These are phyloP conservation scores for Harpagoxenus sublaevis DNA, from an alignment of 2,888 invertebrate genomes.

Conservation along the genomic window DNA sequence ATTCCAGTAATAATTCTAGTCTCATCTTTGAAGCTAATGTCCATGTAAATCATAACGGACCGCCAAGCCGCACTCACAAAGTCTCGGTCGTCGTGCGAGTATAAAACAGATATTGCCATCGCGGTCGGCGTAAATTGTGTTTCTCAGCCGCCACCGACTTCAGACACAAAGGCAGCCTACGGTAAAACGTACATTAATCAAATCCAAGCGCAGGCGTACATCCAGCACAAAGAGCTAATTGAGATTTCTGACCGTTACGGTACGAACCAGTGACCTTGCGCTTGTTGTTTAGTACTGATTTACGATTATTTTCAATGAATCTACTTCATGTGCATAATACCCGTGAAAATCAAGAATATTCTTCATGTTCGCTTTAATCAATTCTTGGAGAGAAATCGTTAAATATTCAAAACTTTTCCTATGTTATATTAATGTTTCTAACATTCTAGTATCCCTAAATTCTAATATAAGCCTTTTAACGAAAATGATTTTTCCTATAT, in stretches of 20 bases:
- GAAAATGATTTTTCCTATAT: neutral
- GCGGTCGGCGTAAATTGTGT: conserved; percentile 70
- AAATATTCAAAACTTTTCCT: neutral
- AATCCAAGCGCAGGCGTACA: conserved; percentile 62
- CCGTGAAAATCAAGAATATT: neutral
- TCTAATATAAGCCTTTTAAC: neutral
- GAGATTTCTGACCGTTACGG: conserved; percentile 70
- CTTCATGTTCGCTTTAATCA: neutral
- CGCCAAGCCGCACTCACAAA: conserved; percentile 60
- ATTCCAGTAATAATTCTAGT: conserved; percentile 49
- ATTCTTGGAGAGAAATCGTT: conserved; percentile 3
- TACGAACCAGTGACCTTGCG: conserved; percentile 66
- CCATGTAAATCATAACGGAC: conserved; percentile 67
- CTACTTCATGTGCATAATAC: neutral
- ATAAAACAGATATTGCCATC: conserved; percentile 65
- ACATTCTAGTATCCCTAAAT: neutral
- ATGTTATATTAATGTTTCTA: neutral
- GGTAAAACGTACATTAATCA: conserved; percentile 74
- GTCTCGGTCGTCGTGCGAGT: conserved; percentile 38
- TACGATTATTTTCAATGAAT: conserved; percentile 71
- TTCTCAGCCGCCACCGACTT: conserved; percentile 67
- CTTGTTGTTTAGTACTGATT: conserved; percentile 73
- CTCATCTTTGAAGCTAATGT: conserved; percentile 18
- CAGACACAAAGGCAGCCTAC: conserved; percentile 71
- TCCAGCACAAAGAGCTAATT: conserved; percentile 73